Evolutionary conservation across 2,888 invertebrate genomes (phyloP).

Genomic region (Drosophila neoperkinsi): DNA sequence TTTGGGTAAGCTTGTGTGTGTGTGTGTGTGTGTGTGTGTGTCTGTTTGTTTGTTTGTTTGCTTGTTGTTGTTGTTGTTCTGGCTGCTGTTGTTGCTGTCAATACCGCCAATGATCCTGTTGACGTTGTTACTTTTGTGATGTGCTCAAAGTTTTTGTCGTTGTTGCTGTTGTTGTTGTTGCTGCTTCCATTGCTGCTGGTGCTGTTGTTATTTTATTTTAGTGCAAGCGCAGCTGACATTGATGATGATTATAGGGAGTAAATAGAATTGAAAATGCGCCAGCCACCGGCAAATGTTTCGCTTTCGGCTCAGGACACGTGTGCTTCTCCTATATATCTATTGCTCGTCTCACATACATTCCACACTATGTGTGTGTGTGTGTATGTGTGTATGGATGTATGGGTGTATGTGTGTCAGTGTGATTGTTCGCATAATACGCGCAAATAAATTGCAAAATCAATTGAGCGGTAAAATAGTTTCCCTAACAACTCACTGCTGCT

Average conservation of each 20-base stretch:
- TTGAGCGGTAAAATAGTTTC: slow-evolving; percentile 83
- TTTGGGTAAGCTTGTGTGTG: background rate
- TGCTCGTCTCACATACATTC: background rate
- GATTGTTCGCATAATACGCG: slow-evolving; percentile 68
- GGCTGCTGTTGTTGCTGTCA: slow-evolving; percentile 44
- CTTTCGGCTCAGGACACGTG: slow-evolving; percentile 33
- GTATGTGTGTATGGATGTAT: slow-evolving; percentile 16
- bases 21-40: background rate
- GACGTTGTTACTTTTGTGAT: slow-evolving; percentile 61
- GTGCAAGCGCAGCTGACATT: slow-evolving; percentile 81
- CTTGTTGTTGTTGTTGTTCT: slow-evolving; percentile 21
- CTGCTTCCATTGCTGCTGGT: slow-evolving; percentile 15
- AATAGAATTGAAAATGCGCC: slow-evolving; percentile 81
- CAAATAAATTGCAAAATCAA: slow-evolving; percentile 83
- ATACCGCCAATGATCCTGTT: slow-evolving; percentile 76
- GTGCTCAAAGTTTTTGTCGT: slow-evolving; percentile 22
- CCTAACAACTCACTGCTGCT: slow-evolving; percentile 40
- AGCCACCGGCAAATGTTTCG: slow-evolving; percentile 35
- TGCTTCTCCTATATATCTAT: slow-evolving; percentile 11
- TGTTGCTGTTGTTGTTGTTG: slow-evolving; percentile 11
- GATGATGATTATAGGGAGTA: slow-evolving; percentile 84
- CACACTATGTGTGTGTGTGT: slow-evolving; percentile 11
- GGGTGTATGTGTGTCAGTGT: slow-evolving; percentile 19
- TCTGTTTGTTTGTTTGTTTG: slow-evolving; percentile 3
- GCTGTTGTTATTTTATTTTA: slow-evolving; percentile 67